Percentiles rank a stretch among this genome's conserved stretches.
These are phyloP conservation scores for Campopleginae sp. DNA, from an alignment of 2,888 invertebrate species.

Conservation along the genomic window DNA sequence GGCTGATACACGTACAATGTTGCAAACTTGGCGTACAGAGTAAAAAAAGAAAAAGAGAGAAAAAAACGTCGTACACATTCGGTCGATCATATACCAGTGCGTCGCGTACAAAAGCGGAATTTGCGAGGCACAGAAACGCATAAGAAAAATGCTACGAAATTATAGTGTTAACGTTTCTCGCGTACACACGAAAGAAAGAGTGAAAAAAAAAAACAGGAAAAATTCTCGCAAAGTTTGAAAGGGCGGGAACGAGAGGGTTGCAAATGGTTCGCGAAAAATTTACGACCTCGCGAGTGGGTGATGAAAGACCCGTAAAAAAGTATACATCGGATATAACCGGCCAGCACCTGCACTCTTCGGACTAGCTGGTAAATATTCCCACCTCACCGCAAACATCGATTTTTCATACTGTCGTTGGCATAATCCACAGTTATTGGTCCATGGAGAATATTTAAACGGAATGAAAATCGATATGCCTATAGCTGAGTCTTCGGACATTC, in stretches of 20 bases:
- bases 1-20: conserved; percentile 16
- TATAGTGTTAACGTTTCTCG: conserved; percentile 78
- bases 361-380: conserved; percentile 66
- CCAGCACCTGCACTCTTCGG: conserved; percentile 52
- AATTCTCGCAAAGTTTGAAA: background rate
- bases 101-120: conserved; percentile 62
- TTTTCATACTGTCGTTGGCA: conserved; percentile 47
- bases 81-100: conserved; percentile 35
- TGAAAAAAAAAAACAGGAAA: background rate
- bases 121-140: conserved; percentile 60
- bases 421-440: conserved; percentile 7
- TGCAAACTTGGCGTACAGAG: conserved; percentile 18
- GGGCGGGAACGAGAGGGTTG: conserved; percentile 46
- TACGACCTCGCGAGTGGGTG: conserved; percentile 78
- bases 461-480: conserved; percentile 22
- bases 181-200: conserved; percentile 69
- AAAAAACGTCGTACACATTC: conserved; percentile 55
- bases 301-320: conserved; percentile 78
- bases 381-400: conserved; percentile 44
- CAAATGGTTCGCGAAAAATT: conserved; percentile 75
- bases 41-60: conserved; percentile 23
- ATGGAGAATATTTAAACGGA: background rate
- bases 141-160: conserved; percentile 77
- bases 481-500: background rate
- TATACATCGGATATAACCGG: conserved; percentile 58